Evolutionary conservation across 2,113 vertebrate species (phyloP), one percentile per base, ranked within the genome.

Genomic region (Hystrix brachyura): DNA sequence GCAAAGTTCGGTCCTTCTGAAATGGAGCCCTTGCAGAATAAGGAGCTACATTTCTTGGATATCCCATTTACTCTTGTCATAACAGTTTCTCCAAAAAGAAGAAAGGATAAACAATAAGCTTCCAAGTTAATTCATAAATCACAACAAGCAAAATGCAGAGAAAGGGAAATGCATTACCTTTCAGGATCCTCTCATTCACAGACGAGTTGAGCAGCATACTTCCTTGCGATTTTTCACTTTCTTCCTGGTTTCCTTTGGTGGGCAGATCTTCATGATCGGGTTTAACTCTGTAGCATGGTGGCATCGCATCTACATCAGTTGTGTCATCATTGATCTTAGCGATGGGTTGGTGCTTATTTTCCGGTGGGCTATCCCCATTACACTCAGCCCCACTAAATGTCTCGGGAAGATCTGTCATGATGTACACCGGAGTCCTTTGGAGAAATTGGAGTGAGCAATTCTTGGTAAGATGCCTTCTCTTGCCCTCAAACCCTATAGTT

Each of bases 351-450:
- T 97, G 98, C 60, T 74, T 87, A 0, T 97, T 94, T 96, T 84
- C 91, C 3, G 82, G 78, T 53, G 94, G 19, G 0, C 92, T 57
- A 34, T 97, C 97, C 17, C 98, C 98, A 13, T 99, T 98, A 53
- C 96, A 98, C 38, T 98, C 97, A 3, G 95, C 97, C 92, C 97
- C 65, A 78, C 89, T 43, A 25, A 97, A 8, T 0, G 51, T 86
- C 1, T 1, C 74, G 4, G 98, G 92, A 29, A 6, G 65, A 4
- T 99, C 98, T 25, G 98, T 98, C 99, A 99, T 99, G 82, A 93
- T 98, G 97, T 23, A 0, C 62, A 27, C 65, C 19, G 23, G 46
- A 0, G 64, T 95, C 32, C 64, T 91, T 71, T 53, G 10, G 43
- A n/a, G 79, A 90, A 96, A 88, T 11, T n/a, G 71, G 71, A 72